Evolutionary conservation across 1,140 invertebrate genomes (phyloP), one percentile per base, ranked within the genome.

Genomic region (Meloidogyne floridensis): DNA sequence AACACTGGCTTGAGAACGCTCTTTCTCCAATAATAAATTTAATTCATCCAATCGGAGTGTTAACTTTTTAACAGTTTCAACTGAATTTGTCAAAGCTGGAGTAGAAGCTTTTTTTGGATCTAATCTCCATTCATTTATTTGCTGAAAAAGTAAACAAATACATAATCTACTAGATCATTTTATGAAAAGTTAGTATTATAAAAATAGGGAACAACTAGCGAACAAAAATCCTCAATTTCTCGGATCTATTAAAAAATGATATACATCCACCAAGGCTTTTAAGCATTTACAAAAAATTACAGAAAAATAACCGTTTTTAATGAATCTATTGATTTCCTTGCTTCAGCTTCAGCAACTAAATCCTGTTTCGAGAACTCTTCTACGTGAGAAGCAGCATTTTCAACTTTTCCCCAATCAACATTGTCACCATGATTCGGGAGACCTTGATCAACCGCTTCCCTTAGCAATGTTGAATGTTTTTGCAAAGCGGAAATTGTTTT

Each of bases 1-100:
- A 47, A 92, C 88, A 69, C 88, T 87, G 43, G 88, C 86, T 75
- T 92, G 91, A 56, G 89, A 87, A 74, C 91, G 90, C 11, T 87
- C 87, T 75, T 90, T 89, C 10, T 82, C 78, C 15, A 91, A 86
- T 89, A 86, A 43, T 32, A 76, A 59, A 56, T 89, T 88, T 11
- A 88, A 69, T 71, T 89, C 86, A 80, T 88, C 84, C 9, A 88
- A 80, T 71, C 87, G 87, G 75, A 83, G 82, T 47, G 80, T 73
- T 11, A 87, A 77, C 75, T 88, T 88, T 80, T 85, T 89, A 15
- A 84, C 86, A 32, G 87, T 87, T 77, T 88, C 87, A n/a, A 56
- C 75, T 53, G 87, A 86, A 69, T 87, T 89, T 56, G 87, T 71
- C 20, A 88, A 75, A 9, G 86, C 56, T 51, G 87, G 83, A 79